Conservation (phyloP, 2,888 invertebrate species). For the Thymelicus lineola region DNA sequence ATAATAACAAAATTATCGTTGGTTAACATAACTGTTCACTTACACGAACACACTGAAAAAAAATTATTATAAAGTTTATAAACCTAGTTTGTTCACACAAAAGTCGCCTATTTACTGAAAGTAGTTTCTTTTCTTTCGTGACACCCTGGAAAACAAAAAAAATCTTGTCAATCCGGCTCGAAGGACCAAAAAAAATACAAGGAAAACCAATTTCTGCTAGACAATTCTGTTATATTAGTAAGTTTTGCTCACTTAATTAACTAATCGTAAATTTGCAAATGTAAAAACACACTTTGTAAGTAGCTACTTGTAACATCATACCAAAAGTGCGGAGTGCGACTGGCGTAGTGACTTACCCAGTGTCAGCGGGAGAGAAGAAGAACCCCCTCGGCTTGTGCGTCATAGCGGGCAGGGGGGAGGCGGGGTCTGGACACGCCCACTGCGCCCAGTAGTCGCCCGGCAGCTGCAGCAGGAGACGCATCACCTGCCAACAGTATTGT, state of each 20-base stretch:
- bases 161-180: neutral
- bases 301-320: no score
- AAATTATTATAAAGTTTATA: neutral
- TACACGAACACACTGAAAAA: conserved; percentile 54
- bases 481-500: conserved; percentile 73
- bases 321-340: neutral
- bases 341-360: conserved; percentile 54
- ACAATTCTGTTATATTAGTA: no score
- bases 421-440: conserved; percentile 81
- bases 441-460: conserved; percentile 91
- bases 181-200: no score
- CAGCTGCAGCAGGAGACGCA: conserved; percentile 89
- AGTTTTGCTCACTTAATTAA: no score
- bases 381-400: conserved; percentile 63
- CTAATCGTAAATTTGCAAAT: no score
- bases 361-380: conserved; percentile 79
- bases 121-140: conserved; percentile 73
- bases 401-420: conserved; percentile 43
- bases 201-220: no score
- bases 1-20: neutral
- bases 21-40: conserved; percentile 56
- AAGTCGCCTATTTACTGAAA: conserved; percentile 57
- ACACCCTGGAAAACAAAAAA: conserved; percentile 58
- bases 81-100: neutral
- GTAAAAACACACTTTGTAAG: no score